Conservation (phyloP, 2,888 invertebrate genomes). For the Branchipolynoe longqiensis region DNA sequence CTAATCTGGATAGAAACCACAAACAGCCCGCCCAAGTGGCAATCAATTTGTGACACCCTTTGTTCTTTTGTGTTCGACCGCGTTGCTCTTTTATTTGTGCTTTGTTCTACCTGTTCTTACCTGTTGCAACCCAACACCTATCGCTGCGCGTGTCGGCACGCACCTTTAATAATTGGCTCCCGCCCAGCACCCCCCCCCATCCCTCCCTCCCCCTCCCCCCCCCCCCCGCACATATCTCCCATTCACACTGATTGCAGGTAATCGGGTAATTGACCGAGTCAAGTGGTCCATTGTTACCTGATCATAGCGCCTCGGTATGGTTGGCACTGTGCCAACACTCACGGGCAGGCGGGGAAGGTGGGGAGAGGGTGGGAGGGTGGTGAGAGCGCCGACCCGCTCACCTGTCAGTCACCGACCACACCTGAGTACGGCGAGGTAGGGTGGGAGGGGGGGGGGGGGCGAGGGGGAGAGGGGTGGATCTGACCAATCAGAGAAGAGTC, state of each 20-base stretch:
- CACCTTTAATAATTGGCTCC: constrained; percentile 20
- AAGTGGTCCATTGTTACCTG: constrained; percentile 44
- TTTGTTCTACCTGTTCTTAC: constrained; percentile 3
- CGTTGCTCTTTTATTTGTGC: too few relatives aligned
- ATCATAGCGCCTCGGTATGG: constrained; percentile 13
- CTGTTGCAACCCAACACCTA: neutral
- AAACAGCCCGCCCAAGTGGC: too few relatives aligned
- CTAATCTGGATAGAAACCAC: too few relatives aligned
- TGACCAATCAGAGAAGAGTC: too few relatives aligned
- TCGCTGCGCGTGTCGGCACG: constrained; percentile 1
- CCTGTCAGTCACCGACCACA: neutral
- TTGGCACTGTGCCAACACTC: constrained; percentile 15
- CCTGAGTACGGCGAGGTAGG: too few relatives aligned
- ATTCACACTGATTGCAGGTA: constrained; percentile 50
- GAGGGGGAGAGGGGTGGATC: too few relatives aligned
- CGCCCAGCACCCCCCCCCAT: neutral
- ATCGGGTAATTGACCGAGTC: constrained; percentile 50
- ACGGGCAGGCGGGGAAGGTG: neutral
- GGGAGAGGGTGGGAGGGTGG: constrained; percentile 15
- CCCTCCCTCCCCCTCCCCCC: too few relatives aligned
- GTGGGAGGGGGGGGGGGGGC: too few relatives aligned
- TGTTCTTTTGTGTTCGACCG: too few relatives aligned
- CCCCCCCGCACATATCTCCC: too few relatives aligned
- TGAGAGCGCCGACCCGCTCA: neutral
- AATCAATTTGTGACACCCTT: too few relatives aligned